Base-by-base conservation (phyloP, 2,113 vertebrate species). In the Phyllostomus hastatus region DNA sequence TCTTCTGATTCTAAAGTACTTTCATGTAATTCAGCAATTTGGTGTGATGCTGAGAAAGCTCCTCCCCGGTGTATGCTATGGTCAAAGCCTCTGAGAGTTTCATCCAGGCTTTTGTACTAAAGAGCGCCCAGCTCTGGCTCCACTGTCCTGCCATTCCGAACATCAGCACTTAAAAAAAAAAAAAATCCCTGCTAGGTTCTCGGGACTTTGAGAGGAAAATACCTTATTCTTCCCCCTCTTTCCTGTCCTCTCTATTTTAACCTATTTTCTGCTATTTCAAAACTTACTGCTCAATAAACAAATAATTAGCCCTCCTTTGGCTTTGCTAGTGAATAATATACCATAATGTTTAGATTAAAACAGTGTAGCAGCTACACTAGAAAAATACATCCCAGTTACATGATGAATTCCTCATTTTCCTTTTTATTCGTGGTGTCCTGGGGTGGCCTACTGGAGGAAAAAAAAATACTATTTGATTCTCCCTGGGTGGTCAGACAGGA, bases 401-500 rank as follows among this genome's bases (percentile, higher is more conserved):
- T 94, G 98, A 97, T 91, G 96, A 97, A 95, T 87, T 96, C 90
- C 70, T 96, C 61, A 41, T 88, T 93, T 96, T 97, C 59, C 93
- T 97, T 98, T 97, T 91, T 73, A 69, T 72, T 98, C 41, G 6
- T 92, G 76, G 88, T 96, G 94, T 97, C 97, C 97, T 96, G 75
- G 97, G 95, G 97, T 98, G 97, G 98, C 97, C 97, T 95, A 91
- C 98, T 95, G 92, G 96, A 97, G 98, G 61, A 96, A 93, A 98
- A 97, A 98, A 96, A 98, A 97, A 95, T 97, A 95, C 94, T 95
- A 84, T 97, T 98, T 97, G 96, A 98, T 94, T 98, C 98, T 98
- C 94, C 46, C 86, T 98, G 98, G 98, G 98, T 99, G 98, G 98
- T 83, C 98, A 97, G 96, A 97, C 97, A 97, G 95, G 96, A 94